phyloP scores from a whole-genome alignment of 1,140 invertebrate genomes.

The Pogonomyrmex barbatus region DNA sequence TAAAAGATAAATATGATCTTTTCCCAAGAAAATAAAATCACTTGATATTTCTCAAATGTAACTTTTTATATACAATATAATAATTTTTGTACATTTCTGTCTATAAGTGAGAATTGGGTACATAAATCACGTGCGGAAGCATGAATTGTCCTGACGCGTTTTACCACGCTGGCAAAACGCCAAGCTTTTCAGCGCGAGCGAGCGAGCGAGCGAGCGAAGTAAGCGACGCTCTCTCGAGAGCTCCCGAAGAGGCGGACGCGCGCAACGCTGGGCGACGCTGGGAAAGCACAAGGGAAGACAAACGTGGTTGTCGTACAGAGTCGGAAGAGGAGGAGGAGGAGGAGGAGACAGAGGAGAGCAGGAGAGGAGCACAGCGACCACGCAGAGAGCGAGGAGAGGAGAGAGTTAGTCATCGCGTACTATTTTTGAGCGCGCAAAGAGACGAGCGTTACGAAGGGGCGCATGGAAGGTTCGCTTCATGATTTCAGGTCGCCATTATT shows the following conservation, averaged over 20 bases:
- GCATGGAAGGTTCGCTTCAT: slow-evolving; percentile 77
- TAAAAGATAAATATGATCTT: not conserved
- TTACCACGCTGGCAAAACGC: slow-evolving; percentile 49
- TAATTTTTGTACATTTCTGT: slow-evolving; percentile 18
- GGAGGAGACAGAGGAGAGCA: not conserved
- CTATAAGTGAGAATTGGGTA: slow-evolving; percentile 24
- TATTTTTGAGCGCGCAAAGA: slow-evolving; percentile 81
- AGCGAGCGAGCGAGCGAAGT: slow-evolving; percentile 10
- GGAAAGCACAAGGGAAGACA: slow-evolving; percentile 42
- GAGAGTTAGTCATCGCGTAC: slow-evolving; percentile 69
- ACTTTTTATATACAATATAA: not conserved
- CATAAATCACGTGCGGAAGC: slow-evolving; percentile 53
- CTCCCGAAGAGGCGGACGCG: slow-evolving; percentile 57
- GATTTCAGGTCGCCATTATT: slow-evolving; percentile 81
- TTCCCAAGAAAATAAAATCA: not conserved
- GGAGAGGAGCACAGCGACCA: slow-evolving; percentile 2
- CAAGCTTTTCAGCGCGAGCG: slow-evolving; percentile 54
- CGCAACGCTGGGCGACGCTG: not conserved
- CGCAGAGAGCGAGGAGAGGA: slow-evolving; percentile 28
- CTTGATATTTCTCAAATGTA: not conserved
- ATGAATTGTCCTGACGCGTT: slow-evolving; percentile 60
- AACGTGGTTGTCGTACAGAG: slow-evolving; percentile 37
- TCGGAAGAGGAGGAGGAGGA: slow-evolving; percentile 26
- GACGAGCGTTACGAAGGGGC: slow-evolving; percentile 71
- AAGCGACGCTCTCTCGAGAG: slow-evolving; percentile 36